Base-by-base conservation (phyloP, 2,113 vertebrate species). In the Tonatia bakeri region DNA sequence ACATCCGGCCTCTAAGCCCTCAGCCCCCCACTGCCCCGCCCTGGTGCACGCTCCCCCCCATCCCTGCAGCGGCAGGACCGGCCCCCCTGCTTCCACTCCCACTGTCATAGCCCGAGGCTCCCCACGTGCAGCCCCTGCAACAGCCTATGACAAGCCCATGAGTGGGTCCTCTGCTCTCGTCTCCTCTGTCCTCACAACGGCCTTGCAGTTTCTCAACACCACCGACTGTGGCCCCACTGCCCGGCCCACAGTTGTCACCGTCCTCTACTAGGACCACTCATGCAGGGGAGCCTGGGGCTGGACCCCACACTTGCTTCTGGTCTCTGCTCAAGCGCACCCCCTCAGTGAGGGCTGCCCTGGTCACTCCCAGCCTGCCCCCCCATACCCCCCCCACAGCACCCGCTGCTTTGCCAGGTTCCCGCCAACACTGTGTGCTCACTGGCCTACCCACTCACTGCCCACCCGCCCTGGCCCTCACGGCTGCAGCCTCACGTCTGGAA, bases 51-150 rank as follows among this genome's bases (percentile, higher is more conserved):
- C 11, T 45, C 1, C 75, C 22, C 28, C 45, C 40, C 38, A 1
- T 7, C 15, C 13, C 17, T 0, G 2, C 33, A 15, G 9, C 1
- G 0, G 4, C 26, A 20, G 2, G 20, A 24, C 45, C 0, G 0
- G 13, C 4, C 95, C 36, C 56, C 67, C 67, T 12, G 5, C 38
- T 10, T 70, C 69, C 12, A 33, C 43, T 72, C 31, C 7, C 0
- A 2, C 56, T 43, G 5, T 1, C 10, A 16, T 67, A 61, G 31
- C 28, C 7, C 2, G 9, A 3, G 28, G 75, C 47, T 75, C 65
- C 65, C 85, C 31, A 45, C 16, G 12, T 28, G 14, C 12, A 40
- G n/a, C 26, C 38, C 36, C n/a, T 13, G 19, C 24, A 13, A 4
- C 0, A 33, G 15, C 79, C 31, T 5, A 1, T 26, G 64, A 26